A percentile compares a stretch with the other conserved stretches of the same genome.
Evolutionary conservation across 1,140 invertebrate genomes (phyloP).

Genomic region (Wiebesia pumilae): DNA sequence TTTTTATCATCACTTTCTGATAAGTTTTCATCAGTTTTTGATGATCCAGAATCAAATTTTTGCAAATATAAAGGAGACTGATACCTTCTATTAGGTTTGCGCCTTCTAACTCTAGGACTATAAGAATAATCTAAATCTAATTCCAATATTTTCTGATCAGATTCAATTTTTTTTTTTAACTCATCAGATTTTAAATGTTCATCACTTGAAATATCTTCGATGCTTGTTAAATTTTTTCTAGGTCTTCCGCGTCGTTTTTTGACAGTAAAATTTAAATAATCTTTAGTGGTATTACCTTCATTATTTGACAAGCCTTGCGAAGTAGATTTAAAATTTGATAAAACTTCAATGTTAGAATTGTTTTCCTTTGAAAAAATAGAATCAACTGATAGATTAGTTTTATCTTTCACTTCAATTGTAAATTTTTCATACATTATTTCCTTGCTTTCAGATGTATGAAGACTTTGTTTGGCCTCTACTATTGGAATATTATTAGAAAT

Average conservation of each 20-base stretch:
- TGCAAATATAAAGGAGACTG: conserved; percentile 62
- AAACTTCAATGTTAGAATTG: not conserved
- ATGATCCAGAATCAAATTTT: conserved; percentile 60
- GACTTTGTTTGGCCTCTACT: not conserved
- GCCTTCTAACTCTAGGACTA: not conserved
- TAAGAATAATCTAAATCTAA: conserved; percentile 7
- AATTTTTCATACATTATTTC: conserved; percentile 20
- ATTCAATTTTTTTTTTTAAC: conserved; percentile 14
- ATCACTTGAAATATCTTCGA: conserved; percentile 25
- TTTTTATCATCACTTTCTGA: conserved; percentile 65
- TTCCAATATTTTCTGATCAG: conserved; percentile 17
- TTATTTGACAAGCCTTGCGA: not conserved
- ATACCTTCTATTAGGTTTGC: conserved; percentile 18
- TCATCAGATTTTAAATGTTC: conserved; percentile 22
- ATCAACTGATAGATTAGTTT: not conserved
- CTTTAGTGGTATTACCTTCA: conserved; percentile 1
- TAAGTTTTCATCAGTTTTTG: conserved; percentile 67
- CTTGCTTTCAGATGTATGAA: not conserved
- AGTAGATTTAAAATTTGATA: not conserved
- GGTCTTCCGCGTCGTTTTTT: conserved; percentile 43
- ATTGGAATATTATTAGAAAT: not conserved
- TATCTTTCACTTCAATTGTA: not conserved
- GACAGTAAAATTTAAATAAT: conserved; percentile 27
- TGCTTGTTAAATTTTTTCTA: conserved; percentile 18
- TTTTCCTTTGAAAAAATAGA: not conserved